Evolutionary conservation across 2,113 vertebrate species (phyloP).

Genomic region (Nerophis lumbriciformis): DNA sequence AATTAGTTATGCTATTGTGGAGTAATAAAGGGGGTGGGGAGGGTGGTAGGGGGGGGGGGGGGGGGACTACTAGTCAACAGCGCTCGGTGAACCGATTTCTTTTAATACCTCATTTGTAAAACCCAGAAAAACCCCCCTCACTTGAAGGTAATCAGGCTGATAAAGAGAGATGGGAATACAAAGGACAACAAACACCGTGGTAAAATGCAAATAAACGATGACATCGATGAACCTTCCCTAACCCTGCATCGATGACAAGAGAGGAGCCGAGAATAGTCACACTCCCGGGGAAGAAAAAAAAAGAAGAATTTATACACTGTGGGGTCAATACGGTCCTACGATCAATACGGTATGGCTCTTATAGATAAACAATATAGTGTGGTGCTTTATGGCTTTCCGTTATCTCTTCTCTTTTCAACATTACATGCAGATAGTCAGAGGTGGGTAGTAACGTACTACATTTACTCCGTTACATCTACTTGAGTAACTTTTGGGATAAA

Average conservation of each 20-base stretch:
- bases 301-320: slow-evolving; percentile 25
- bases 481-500: no score
- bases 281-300: slow-evolving; percentile 11
- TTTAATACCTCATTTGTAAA: slow-evolving; percentile 4
- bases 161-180: slow-evolving; percentile 20
- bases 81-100: slow-evolving; percentile 10
- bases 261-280: background rate
- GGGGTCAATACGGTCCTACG: slow-evolving; percentile 26
- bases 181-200: slow-evolving; percentile 16
- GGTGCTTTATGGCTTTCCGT: slow-evolving; percentile 50
- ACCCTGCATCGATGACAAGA: background rate
- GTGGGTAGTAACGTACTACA: no score
- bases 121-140: background rate
- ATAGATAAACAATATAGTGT: slow-evolving; percentile 41
- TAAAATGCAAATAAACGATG: slow-evolving; percentile 29
- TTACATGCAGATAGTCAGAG: slow-evolving; percentile 45
- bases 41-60: background rate
- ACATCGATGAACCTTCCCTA: slow-evolving; percentile 25
- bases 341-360: slow-evolving; percentile 44
- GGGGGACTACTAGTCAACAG: slow-evolving; percentile 16
- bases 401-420: slow-evolving; percentile 35
- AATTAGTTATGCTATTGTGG: slow-evolving; percentile 15
- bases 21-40: slow-evolving; percentile 18
- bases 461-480: no score
- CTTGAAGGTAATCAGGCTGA: slow-evolving; percentile 6